phyloP scores from a whole-genome alignment of 2,888 invertebrate genomes.

The Digitonthophagus gazella region DNA sequence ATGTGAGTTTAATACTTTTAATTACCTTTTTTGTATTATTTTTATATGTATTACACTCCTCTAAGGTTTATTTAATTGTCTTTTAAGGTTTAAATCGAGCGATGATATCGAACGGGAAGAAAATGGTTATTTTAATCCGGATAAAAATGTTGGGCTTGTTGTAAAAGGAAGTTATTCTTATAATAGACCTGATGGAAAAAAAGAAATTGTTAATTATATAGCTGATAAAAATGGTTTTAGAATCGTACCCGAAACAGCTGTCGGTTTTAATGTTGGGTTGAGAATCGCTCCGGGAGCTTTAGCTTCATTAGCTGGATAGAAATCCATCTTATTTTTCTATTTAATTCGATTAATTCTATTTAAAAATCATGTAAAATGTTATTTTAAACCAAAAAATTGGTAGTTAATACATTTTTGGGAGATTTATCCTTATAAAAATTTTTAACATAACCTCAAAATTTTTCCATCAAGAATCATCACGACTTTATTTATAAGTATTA shows the following conservation, averaged over 20 bases:
- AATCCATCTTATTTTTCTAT: no score
- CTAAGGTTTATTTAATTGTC: no score
- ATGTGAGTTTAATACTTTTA: background rate
- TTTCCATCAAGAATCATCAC: no score
- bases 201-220: conserved; percentile 15
- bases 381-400: no score
- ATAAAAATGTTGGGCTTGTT: conserved; percentile 13
- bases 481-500: no score
- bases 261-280: background rate
- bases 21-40: background rate
- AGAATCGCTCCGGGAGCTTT: conserved; percentile 14
- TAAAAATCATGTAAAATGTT: no score
- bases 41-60: background rate
- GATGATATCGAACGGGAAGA: conserved; percentile 20
- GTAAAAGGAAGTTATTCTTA: conserved; percentile 21
- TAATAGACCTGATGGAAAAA: conserved; percentile 16
- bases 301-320: conserved; percentile 22
- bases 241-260: background rate
- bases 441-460: no score
- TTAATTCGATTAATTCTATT: no score
- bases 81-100: conserved; percentile 19
- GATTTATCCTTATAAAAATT: no score
- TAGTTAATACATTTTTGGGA: no score
- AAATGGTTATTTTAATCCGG: conserved; percentile 11
- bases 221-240: conserved; percentile 23